A percentile compares a stretch with the other conserved stretches of the same genome.
phyloP scores from a whole-genome alignment of 1,140 invertebrate species.

The Brachionus sp. region DNA sequence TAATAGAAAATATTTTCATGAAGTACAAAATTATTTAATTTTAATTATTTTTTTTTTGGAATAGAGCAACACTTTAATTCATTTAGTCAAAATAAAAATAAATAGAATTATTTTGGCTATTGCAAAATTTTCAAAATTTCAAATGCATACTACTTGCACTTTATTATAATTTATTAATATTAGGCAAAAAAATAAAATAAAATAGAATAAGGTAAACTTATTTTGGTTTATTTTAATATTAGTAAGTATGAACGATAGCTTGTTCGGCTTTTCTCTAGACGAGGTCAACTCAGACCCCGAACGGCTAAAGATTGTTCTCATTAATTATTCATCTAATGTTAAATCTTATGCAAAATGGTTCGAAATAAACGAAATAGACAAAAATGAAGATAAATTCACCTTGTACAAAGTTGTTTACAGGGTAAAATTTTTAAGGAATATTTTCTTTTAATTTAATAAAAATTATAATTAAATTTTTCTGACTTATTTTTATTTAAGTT shows the following conservation, averaged over 20 bases:
- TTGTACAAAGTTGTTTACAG: constrained; percentile 33
- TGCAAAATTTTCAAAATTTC: neutral
- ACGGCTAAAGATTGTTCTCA: neutral
- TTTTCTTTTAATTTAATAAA: neutral
- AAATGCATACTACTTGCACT: neutral
- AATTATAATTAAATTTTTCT: neutral
- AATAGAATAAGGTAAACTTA: neutral
- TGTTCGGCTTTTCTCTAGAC: constrained; percentile 14
- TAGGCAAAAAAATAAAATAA: neutral
- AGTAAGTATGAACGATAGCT: neutral
- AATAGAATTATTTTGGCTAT: too few relatives aligned
- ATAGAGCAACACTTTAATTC: too few relatives aligned
- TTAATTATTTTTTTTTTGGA: too few relatives aligned
- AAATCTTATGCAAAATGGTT: constrained; percentile 45
- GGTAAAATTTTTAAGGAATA: neutral
- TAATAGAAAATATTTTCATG: too few relatives aligned
- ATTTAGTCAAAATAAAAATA: too few relatives aligned
- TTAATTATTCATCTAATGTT: constrained; percentile 24
- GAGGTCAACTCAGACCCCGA: neutral
- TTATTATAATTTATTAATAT: neutral
- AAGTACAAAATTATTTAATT: too few relatives aligned
- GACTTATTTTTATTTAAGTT: neutral
- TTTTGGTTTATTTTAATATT: neutral
- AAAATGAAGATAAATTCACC: constrained; percentile 29
- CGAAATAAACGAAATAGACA: constrained; percentile 24